Conservation (phyloP, 2,888 invertebrate genomes). For the Galerucella calmariensis region DNA sequence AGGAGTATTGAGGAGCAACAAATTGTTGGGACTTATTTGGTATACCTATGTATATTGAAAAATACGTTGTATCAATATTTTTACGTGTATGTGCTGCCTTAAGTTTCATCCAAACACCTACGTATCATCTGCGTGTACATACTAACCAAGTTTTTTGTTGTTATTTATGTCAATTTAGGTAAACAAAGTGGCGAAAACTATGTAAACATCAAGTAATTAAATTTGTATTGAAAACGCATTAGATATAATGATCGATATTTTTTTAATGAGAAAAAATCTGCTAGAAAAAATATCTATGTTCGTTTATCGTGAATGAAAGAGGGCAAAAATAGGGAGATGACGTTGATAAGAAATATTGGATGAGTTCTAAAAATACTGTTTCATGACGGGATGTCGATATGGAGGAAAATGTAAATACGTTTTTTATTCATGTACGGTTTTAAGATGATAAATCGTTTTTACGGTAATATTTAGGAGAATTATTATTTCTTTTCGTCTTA, state of each 20-base stretch:
- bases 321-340: not conserved
- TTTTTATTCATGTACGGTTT: no score
- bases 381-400: not conserved
- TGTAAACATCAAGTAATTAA: not conserved
- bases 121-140: not conserved
- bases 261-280: not conserved
- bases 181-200: not conserved
- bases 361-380: not conserved
- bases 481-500: no score
- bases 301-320: not conserved
- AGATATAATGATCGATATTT: conserved; percentile 4
- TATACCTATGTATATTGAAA: no score
- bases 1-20: no score
- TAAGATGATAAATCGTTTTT: no score
- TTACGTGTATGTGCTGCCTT: no score
- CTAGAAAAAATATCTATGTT: not conserved
- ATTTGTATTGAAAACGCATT: not conserved
- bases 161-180: not conserved
- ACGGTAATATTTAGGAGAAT: no score
- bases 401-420: not conserved
- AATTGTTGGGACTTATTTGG: no score
- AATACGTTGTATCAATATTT: no score
- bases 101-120: not conserved
- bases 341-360: not conserved
- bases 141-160: not conserved